A percentile compares a stretch with the other conserved stretches of the same genome.
These are phyloP conservation scores for Porites australiensis DNA, from an alignment of 64 coral and sea anemone genomes.

Conservation along the genomic window DNA sequence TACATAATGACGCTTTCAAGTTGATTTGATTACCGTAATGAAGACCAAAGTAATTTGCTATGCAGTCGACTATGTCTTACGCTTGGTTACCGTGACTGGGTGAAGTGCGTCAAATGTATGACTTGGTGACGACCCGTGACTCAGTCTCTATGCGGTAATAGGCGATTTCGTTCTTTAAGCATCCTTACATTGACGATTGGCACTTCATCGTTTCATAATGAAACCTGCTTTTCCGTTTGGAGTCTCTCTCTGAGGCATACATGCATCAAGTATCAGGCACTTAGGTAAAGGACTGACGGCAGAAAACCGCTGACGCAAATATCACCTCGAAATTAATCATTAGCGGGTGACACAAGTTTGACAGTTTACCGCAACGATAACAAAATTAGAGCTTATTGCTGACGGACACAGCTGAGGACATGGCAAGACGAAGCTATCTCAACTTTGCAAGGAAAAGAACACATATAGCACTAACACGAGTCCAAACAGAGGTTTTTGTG, in stretches of 20 bases:
- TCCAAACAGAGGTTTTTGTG: background rate
- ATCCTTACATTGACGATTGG: too few species aligned
- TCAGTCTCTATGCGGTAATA: too few species aligned
- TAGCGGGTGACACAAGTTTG: background rate
- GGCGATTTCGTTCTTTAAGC: too few species aligned
- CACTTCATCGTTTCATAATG: background rate
- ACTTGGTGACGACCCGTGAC: too few species aligned
- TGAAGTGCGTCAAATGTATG: too few species aligned
- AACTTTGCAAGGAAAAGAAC: background rate
- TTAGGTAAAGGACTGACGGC: background rate
- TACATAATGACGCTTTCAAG: background rate
- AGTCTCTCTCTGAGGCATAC: background rate
- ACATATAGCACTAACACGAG: background rate
- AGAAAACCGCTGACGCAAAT: slow-evolving; percentile 16
- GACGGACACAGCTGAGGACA: background rate
- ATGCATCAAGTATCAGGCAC: background rate
- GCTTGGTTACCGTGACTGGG: too few species aligned
- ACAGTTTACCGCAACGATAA: background rate
- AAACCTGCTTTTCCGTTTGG: background rate
- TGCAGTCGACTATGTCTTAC: background rate
- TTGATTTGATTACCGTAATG: background rate
- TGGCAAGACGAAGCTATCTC: background rate
- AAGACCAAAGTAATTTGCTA: background rate
- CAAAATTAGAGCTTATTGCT: background rate
- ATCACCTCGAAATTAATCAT: slow-evolving; percentile 16